Evolutionary conservation across 2,113 vertebrate genomes (phyloP), one percentile per base, ranked within the genome.

Genomic region (Platanista minor): DNA sequence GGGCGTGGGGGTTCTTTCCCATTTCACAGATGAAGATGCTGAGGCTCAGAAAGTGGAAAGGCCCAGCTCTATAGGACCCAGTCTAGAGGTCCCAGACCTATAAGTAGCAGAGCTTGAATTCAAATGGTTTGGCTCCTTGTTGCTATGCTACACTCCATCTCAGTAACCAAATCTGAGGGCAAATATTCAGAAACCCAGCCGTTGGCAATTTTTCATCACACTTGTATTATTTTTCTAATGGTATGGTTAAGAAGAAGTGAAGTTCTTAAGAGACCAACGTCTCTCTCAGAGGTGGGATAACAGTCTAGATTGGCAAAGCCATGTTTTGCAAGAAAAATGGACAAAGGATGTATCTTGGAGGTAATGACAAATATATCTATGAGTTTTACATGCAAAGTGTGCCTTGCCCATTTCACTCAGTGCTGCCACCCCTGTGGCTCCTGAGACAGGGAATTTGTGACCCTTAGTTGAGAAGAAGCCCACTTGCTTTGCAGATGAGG

Each of bases 1-100:
- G 5, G 54, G 11, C 3, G 17, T 12, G 29, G 25, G 2, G 2
- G 2, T 59, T 31, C 11, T 4, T 5, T 31, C 52, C 33, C 62
- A 43, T 52, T 67, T 85, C 25, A 81, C 1, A 85, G 78, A 77
- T 27, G 66, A 14, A 33, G 52, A 72, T 1, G 21, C n/a, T 12
- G 88, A 92, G 43, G 62, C 69, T 52, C 78, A 43, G 64, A 11
- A 14, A 59, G 81, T 0, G 5, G 29, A 29, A n/a, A 25, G 6
- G 31, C 62, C 39, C 15, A 8, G 36, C 36, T 64, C 71, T 46
- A 23, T 14, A 61, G 71, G 86, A 8, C 69, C 86, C 31, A 88
- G 36, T 20, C 27, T n/a, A 3, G 59, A 49, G 25, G n/a, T 21
- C 27, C 25, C 54, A 52, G 69, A 6, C 18, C 23, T 39, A 8